Evolutionary conservation across 2,113 vertebrate species (phyloP), one percentile per base, ranked within the genome.

Genomic region (Anas platyrhynchos): DNA sequence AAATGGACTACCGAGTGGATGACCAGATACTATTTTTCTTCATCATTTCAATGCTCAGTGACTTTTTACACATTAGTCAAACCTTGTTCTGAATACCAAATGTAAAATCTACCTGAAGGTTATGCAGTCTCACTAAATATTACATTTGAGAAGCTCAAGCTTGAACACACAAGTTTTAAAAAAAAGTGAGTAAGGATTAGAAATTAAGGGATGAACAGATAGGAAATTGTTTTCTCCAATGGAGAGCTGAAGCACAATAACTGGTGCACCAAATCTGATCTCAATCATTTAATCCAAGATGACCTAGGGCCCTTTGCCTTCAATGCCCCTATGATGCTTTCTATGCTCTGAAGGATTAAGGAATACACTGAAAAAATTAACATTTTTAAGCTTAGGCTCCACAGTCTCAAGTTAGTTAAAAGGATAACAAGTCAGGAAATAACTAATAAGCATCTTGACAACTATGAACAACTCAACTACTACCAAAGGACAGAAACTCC

Each of bases 51-150:
- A 8, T 17, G 21, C 10, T 26, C 27, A 80, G 75, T 41, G 36
- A 86, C 3, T 77, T 81, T 88, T 61, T 69, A 32, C 59, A 69
- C 27, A 11, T 80, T 83, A 88, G 85, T 88, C 59, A 90, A 95
- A 91, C 54, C 46, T 80, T 44, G 23, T 55, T 96, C 85, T 69
- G 66, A 94, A 93, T 62, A 88, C 17, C 44, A 91, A 88, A 86
- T 77, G 90, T 63, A 62, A 23, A 79, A 89, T 41, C 73, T 87
- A 67, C 52, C 88, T 3, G 3, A 9, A 3, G 75, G 73, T 89
- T 80, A 90, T 82, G 67, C 16, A 69, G 48, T 52, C n/a, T 43
- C 78, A 79, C 71, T 91, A 91, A 75, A 89, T 46, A 67, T 1
- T 82, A 20, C 66, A 83, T 56, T 44, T 87, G 59, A 65, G 27